These are phyloP conservation scores for Nannoperca australis DNA, from an alignment of 2,797 vertebrate species.

Conservation along the genomic window DNA sequence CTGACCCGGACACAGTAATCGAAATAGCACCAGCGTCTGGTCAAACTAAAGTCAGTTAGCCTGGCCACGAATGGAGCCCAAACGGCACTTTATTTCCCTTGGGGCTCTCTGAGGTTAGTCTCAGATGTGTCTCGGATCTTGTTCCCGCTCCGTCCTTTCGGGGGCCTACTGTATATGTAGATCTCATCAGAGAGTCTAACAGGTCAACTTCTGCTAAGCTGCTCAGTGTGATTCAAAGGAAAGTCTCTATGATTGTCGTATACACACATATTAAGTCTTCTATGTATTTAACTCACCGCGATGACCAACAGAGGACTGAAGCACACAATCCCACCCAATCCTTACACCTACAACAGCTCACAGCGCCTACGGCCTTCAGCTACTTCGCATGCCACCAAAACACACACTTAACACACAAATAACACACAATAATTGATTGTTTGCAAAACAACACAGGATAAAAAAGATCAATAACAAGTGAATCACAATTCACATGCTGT, in stretches of 20 bases:
- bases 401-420: conserved; percentile 41
- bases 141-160: conserved; percentile 1
- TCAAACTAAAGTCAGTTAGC: conserved; percentile 47
- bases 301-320: conserved; percentile 3
- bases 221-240: conserved; percentile 13
- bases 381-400: conserved; percentile 19
- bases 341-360: neutral
- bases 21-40: conserved; percentile 38
- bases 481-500: conserved; percentile 37
- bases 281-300: neutral
- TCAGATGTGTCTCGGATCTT: conserved; percentile 18
- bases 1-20: conserved; percentile 27
- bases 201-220: conserved; percentile 26
- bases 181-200: conserved; percentile 30
- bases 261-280: neutral
- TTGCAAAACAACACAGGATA: conserved; percentile 33
- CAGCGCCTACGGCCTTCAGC: conserved; percentile 23
- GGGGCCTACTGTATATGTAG: conserved; percentile 6
- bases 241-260: neutral
- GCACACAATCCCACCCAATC: neutral
- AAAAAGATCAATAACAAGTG: conserved; percentile 25
- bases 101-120: conserved; percentile 25
- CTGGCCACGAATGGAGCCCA: conserved; percentile 12
- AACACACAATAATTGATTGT: conserved; percentile 38
- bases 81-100: conserved; percentile 37